Conservation (phyloP, 2,797 vertebrate species). For the Aldrovandia affinis region DNA sequence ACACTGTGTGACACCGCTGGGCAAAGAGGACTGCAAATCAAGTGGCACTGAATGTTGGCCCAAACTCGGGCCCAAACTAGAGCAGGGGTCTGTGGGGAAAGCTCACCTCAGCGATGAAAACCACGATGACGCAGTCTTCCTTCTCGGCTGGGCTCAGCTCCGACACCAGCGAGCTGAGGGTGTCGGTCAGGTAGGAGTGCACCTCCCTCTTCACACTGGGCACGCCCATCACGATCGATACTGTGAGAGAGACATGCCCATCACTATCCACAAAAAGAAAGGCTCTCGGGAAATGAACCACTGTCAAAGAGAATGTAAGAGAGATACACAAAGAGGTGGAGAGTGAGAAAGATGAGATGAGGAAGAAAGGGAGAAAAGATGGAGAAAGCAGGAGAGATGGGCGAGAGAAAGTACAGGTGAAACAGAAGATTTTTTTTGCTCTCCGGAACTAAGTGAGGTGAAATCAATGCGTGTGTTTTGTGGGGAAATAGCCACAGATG, state of each 20-base stretch:
- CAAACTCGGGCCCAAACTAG: too few relatives aligned
- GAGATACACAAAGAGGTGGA: background rate
- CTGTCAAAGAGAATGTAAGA: too few relatives aligned
- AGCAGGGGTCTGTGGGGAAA: background rate
- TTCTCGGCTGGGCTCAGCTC: slow-evolving; percentile 91
- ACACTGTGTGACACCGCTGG: background rate
- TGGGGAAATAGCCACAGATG: background rate
- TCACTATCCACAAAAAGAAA: background rate
- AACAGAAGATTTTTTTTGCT: background rate
- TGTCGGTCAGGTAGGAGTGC: slow-evolving; percentile 94
- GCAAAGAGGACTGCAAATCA: background rate
- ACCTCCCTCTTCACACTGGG: slow-evolving; percentile 95
- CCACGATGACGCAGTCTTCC: slow-evolving; percentile 95
- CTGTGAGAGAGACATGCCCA: slow-evolving; percentile 59
- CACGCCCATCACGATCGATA: slow-evolving; percentile 96
- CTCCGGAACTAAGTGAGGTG: background rate
- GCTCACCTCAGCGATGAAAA: slow-evolving; percentile 94
- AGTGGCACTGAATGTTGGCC: background rate
- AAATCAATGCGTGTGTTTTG: background rate
- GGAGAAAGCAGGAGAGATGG: background rate
- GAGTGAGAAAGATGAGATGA: background rate
- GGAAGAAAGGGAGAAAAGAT: background rate
- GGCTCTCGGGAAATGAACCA: background rate
- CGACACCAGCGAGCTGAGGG: slow-evolving; percentile 91
- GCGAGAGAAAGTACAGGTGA: background rate